Evolutionary conservation across 2,113 vertebrate genomes (phyloP), one percentile per base, ranked within the genome.

Genomic region (Nansenia antarctica): DNA sequence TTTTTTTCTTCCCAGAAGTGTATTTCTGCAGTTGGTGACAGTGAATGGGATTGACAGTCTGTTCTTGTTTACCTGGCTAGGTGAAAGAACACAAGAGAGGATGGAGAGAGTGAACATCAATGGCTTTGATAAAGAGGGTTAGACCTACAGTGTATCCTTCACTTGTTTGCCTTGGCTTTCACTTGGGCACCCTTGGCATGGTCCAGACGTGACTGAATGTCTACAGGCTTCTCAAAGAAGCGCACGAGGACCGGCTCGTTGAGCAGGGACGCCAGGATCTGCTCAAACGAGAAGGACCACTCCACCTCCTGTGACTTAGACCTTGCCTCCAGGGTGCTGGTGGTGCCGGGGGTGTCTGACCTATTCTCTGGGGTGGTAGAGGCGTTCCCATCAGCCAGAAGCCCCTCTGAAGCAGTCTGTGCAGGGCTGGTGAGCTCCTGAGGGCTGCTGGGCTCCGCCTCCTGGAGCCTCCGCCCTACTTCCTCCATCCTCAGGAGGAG

Each of bases 281-380:
- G 97, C 79, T 99, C 97, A 24, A 99, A 98, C 3, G 98, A 93
- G 78, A 99, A 98, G 3, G 96, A 98, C 98, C 98, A 99, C 30
- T 97, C 94, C 0, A 84, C 85, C 31, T 77, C 91, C 0, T 81
- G 34, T n/a, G 57, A 77, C 2, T 72, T 75, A 0, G 76, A 1
- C 3, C 18, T 73, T 0, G 77, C 68, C 0, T 84, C 82, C 77
- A 73, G 83, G 29, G 80, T 69, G 74, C 77, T 62, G 20, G 82
- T 68, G 37, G 79, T 67, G 67, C 77, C n/a, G n/a, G n/a, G n/a
- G n/a, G n/a, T n/a, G n/a, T n/a, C 74, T 0, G 83, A 85, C 81
- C 74, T 68, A 20, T 6, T 81, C 63, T 81, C 77, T 0, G 70
- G 74, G 27, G 53, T 66, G 37, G 52, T 66, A 0, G 78, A 45